These are phyloP conservation scores for Oegoconia quadripuncta DNA, from an alignment of 2,888 invertebrate genomes.

Conservation along the genomic window DNA sequence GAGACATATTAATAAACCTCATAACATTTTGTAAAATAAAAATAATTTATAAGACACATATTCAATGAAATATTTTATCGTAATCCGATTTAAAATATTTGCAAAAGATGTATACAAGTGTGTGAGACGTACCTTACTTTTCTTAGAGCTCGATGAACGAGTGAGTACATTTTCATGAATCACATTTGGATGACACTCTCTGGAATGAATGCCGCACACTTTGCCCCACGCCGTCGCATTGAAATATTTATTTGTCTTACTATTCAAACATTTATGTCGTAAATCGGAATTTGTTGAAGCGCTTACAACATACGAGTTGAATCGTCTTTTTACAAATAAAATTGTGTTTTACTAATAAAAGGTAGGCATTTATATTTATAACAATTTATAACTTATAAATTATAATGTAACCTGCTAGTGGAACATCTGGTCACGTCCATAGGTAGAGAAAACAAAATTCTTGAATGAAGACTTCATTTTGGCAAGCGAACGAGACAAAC, in stretches of 20 bases:
- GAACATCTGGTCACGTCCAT: no score
- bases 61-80: no score
- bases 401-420: no score
- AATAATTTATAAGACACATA: no score
- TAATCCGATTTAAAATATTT: no score
- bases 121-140: conserved; percentile 24
- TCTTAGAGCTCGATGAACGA: conserved; percentile 13
- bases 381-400: no score
- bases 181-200: conserved; percentile 49
- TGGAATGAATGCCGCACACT: conserved; percentile 45
- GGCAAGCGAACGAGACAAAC: no score
- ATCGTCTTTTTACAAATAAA: conserved; percentile 12
- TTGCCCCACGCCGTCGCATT: conserved; percentile 34
- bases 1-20: no score
- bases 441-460: no score
- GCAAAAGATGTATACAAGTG: no score
- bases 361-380: neutral
- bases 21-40: no score
- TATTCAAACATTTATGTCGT: conserved; percentile 20
- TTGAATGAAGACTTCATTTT: no score
- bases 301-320: conserved; percentile 14
- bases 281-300: neutral
- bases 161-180: conserved; percentile 45
- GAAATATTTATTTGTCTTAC: conserved; percentile 48
- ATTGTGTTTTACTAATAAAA: neutral